phyloP scores from a whole-genome alignment of 2,888 invertebrate genomes.

The Helicoverpa assulta region DNA sequence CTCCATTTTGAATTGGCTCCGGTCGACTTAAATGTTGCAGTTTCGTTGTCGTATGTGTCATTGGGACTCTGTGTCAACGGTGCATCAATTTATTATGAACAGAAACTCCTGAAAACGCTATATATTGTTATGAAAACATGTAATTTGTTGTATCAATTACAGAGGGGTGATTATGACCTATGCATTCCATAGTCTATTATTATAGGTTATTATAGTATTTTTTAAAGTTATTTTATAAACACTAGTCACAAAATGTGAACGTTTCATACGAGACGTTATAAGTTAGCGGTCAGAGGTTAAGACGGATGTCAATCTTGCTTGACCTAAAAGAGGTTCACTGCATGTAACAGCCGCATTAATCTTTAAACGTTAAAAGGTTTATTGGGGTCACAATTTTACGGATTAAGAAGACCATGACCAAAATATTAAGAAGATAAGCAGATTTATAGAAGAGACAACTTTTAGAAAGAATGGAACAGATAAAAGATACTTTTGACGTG shows the following conservation, averaged over 20 bases:
- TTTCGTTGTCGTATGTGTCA: background rate
- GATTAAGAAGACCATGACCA: background rate
- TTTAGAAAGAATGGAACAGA: slow-evolving; percentile 19
- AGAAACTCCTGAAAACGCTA: no score
- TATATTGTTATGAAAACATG: no score
- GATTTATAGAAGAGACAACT: background rate
- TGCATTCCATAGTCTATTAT: background rate
- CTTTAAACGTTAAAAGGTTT: slow-evolving; percentile 15
- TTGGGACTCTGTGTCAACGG: no score
- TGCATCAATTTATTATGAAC: no score
- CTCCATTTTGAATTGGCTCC: background rate
- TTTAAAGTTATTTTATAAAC: background rate
- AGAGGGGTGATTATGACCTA: no score
- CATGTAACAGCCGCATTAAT: slow-evolving; percentile 42
- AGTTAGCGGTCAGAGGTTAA: slow-evolving; percentile 20
- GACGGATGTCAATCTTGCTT: slow-evolving; percentile 10
- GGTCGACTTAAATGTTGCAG: background rate
- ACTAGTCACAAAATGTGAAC: background rate
- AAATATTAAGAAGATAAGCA: no score
- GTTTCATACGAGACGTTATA: slow-evolving; percentile 14
- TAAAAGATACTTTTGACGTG: slow-evolving; percentile 25
- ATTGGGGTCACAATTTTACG: slow-evolving; percentile 4
- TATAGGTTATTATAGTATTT: background rate
- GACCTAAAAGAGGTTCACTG: slow-evolving; percentile 33
- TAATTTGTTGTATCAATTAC: no score